These are phyloP conservation scores for Thereva nobilitata DNA, from an alignment of 2,888 invertebrate genomes.

Conservation along the genomic window DNA sequence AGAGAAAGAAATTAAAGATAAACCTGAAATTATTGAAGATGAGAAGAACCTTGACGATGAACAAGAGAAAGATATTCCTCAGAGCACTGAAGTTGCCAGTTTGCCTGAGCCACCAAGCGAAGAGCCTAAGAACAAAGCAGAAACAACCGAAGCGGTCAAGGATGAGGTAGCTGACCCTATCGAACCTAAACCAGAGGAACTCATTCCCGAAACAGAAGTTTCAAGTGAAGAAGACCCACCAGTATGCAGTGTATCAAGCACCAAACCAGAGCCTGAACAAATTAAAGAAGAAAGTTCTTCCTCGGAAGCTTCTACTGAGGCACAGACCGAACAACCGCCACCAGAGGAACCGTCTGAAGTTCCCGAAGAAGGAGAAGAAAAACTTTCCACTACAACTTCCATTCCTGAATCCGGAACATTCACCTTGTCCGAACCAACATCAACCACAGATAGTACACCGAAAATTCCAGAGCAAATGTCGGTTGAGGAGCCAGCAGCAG, in stretches of 20 bases:
- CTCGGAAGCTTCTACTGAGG: not conserved
- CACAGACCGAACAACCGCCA: not conserved
- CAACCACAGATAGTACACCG: not conserved
- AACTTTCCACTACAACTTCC: not conserved
- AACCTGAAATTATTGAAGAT: not conserved
- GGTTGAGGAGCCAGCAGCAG: slow-evolving; percentile 36
- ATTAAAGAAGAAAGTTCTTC: not conserved
- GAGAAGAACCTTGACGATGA: too few relatives aligned
- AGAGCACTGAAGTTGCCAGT: too few relatives aligned
- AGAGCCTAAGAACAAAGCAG: too few relatives aligned
- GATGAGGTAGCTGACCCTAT: too few relatives aligned
- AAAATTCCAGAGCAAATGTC: slow-evolving; percentile 39
- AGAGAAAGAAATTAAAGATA: not conserved
- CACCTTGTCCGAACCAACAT: not conserved
- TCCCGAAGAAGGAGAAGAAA: not conserved
- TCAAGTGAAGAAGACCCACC: too few relatives aligned
- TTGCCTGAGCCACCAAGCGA: too few relatives aligned
- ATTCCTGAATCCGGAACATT: not conserved
- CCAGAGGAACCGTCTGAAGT: not conserved
- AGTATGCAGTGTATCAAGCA: not conserved
- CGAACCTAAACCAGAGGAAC: too few relatives aligned
- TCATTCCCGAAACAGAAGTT: too few relatives aligned
- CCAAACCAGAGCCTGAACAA: not conserved
- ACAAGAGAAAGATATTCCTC: too few relatives aligned
- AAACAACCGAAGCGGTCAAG: too few relatives aligned